Percentiles rank a stretch among this genome's conserved stretches.
phyloP scores from a whole-genome alignment of 2,888 invertebrate species.

The Pristionchus fissidentatus region DNA sequence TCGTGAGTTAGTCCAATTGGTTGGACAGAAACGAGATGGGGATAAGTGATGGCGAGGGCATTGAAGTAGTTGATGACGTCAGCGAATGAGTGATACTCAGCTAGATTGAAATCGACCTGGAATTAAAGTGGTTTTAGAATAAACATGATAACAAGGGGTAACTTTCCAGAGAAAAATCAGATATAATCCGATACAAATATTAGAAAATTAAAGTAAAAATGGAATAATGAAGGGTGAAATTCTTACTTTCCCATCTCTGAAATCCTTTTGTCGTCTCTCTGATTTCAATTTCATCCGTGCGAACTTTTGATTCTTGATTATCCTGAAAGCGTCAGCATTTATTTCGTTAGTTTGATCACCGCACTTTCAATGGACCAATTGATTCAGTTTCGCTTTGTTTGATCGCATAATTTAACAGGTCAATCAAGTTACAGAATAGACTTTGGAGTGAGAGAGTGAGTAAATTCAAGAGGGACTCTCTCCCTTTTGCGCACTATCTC shows the following conservation, averaged over 20 bases:
- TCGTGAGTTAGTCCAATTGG: slow-evolving; percentile 75
- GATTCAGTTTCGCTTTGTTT: too few species aligned
- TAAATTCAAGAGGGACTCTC: too few species aligned
- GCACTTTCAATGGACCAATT: too few species aligned
- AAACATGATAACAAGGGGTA: background rate
- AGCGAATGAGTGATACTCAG: slow-evolving; percentile 73
- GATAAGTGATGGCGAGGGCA: slow-evolving; percentile 72
- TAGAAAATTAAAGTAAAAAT: background rate
- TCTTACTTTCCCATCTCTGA: slow-evolving; percentile 62
- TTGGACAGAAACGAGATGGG: slow-evolving; percentile 72
- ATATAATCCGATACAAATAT: background rate
- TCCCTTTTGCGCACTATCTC: too few species aligned
- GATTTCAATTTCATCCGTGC: slow-evolving; percentile 58
- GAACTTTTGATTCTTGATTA: slow-evolving; percentile 68
- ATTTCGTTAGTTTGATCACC: background rate
- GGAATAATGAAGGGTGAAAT: background rate
- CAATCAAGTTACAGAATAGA: too few species aligned
- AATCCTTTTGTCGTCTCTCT: slow-evolving; percentile 60
- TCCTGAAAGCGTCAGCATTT: slow-evolving; percentile 56
- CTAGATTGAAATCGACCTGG: slow-evolving; percentile 68
- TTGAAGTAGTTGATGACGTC: slow-evolving; percentile 75
- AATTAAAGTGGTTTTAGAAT: background rate
- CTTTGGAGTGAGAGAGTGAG: background rate
- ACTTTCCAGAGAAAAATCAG: background rate
- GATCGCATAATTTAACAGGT: too few species aligned